Evolutionary conservation across 2,888 invertebrate species (phyloP).

Genomic region (Lasioglossum calceatum): DNA sequence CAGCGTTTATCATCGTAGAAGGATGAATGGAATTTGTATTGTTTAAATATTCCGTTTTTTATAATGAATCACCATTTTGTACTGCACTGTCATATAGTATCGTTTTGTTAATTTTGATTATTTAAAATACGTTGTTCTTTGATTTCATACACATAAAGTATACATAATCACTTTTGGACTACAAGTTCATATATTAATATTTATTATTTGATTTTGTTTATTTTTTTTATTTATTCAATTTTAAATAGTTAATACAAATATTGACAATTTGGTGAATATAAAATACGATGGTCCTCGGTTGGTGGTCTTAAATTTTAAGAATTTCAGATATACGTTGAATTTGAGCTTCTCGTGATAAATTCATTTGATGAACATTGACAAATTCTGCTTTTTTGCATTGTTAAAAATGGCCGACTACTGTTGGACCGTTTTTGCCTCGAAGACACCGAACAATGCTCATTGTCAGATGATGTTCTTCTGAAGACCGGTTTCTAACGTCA

Average conservation of each 20-base stretch:
- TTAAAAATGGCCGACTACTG: background rate
- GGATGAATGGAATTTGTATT: background rate
- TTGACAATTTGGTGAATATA: background rate
- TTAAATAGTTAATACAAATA: background rate
- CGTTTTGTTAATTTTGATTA: background rate
- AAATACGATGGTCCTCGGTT: background rate
- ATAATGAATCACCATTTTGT: too few species aligned
- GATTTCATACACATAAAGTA: background rate
- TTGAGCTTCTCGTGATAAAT: background rate
- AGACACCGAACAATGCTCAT: constrained; percentile 12
- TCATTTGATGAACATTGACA: background rate
- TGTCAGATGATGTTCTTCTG: background rate
- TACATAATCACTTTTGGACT: background rate
- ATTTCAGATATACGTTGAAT: background rate
- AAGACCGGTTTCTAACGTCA: background rate
- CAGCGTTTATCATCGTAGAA: background rate
- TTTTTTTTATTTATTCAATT: background rate
- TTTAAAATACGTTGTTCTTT: background rate
- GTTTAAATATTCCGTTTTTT: background rate
- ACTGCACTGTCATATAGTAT: too few species aligned
- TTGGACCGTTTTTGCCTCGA: background rate
- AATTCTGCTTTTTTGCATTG: background rate
- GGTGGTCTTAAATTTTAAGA: background rate
- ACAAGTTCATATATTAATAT: background rate
- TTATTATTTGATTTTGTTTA: background rate